Evolutionary conservation across 2,797 vertebrate species (phyloP).

Genomic region (Gila robusta): DNA sequence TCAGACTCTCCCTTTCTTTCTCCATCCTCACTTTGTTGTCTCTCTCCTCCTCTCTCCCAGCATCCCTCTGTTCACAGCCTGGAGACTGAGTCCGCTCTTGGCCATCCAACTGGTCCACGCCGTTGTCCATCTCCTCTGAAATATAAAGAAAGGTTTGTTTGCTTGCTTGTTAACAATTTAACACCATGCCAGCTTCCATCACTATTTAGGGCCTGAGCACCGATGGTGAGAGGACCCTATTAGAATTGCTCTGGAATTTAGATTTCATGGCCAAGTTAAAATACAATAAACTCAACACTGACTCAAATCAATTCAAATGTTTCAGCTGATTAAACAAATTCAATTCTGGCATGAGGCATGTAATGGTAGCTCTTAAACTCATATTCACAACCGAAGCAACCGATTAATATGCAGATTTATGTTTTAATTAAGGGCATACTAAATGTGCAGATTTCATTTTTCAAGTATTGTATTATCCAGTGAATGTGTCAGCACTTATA

Average conservation of each 20-base stretch:
- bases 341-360: neutral
- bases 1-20: slow-evolving; percentile 74
- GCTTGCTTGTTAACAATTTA: neutral
- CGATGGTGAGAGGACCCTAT: too few species aligned
- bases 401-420: neutral
- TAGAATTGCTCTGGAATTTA: too few species aligned
- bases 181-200: neutral
- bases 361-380: neutral
- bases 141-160: neutral
- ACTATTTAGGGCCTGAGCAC: neutral
- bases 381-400: neutral
- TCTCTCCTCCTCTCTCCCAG: slow-evolving; percentile 81
- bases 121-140: slow-evolving; percentile 86
- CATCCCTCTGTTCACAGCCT: slow-evolving; percentile 88
- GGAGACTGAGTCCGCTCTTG: slow-evolving; percentile 77
- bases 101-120: slow-evolving; percentile 93
- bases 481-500: neutral
- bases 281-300: neutral
- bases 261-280: neutral
- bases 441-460: neutral
- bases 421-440: too few species aligned
- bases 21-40: slow-evolving; percentile 76
- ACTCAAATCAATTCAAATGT: neutral
- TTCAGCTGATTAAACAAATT: neutral
- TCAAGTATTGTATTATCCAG: neutral